These are phyloP conservation scores for Mastomys natalensis DNA, from an alignment of 2,113 vertebrate species.

Conservation along the genomic window DNA sequence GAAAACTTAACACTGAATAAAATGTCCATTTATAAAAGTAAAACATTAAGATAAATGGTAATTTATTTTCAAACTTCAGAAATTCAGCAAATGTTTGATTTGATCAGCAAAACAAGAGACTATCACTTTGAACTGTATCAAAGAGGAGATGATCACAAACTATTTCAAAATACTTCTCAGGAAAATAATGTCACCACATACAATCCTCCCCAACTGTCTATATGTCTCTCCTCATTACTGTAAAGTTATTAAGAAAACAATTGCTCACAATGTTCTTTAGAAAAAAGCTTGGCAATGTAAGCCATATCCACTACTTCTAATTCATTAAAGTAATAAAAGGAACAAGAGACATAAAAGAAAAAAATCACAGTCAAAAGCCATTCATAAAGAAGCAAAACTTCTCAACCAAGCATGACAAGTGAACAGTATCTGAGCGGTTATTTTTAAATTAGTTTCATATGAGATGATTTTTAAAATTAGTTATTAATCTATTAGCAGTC, in stretches of 20 bases:
- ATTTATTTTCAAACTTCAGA: conserved; percentile 53
- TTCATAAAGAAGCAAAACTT: conserved; percentile 78
- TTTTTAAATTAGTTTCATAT: conserved; percentile 74
- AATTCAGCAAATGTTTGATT: conserved; percentile 54
- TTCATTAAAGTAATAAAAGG: conserved; percentile 75
- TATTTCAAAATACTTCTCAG: conserved; percentile 38
- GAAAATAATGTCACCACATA: conserved; percentile 42
- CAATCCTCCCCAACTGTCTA: conserved; percentile 22
- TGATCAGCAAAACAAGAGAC: conserved; percentile 65
- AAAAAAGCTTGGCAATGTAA: conserved; percentile 45
- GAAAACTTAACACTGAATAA: conserved; percentile 41
- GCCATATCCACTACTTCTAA: conserved; percentile 54
- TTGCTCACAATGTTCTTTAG: conserved; percentile 57
- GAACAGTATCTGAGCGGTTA: conserved; percentile 67
- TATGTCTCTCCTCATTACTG: background rate
- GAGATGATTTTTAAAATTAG: conserved; percentile 80
- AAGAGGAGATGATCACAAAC: conserved; percentile 38
- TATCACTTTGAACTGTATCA: conserved; percentile 60
- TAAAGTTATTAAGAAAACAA: conserved; percentile 54
- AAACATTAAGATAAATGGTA: conserved; percentile 58
- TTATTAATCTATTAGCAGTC: conserved; percentile 83
- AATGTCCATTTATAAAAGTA: conserved; percentile 41
- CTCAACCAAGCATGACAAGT: conserved; percentile 78
- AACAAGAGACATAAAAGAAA: conserved; percentile 58
- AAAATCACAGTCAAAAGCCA: conserved; percentile 79